Evolutionary conservation across 2,888 invertebrate genomes (phyloP), one percentile per base, ranked within the genome.

Genomic region (Drosophila suboccidentalis): DNA sequence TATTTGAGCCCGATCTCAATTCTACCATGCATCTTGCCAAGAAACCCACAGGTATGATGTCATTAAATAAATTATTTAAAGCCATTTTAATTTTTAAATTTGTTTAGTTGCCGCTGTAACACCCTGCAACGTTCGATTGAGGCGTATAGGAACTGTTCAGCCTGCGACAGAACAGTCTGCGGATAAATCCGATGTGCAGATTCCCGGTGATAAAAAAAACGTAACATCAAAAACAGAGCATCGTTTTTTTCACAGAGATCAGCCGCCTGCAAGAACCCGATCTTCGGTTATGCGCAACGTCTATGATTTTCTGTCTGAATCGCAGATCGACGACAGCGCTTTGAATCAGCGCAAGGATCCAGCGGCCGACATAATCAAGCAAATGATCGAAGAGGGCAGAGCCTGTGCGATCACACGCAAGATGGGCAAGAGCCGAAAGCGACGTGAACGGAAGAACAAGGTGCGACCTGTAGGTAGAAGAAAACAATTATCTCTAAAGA

Each of bases 361-460:
- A 1, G 81, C 88, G 1, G 89, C 88, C 2, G 92, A 92, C 69
- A 79, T 92, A 13, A 88, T 92, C 26, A 75, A 91, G 54, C 83
- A 87, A 62, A 72, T 92, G 66, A 93, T 94, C 73, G 93, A 93
- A 90, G 93, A 94, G 91, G 94, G 94, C 87, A 94, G 94, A 93
- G 92, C 93, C 62, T 87, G 93, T 84, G 93, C 93, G 54, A 93
- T 94, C 90, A 94, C 93, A 90, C 94, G 94, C 92, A 94, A 82
- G 11, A 74, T 70, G 0, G 91, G 92, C 2, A 84, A 78, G 55
- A 53, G 15, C 0, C 67, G 67, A 15, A 22, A 71, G 4, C 88
- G 89, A 38, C 49, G 65, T 0, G 34, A 47, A 0, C 61, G 10
- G 0, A 82, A 26, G 1, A 82, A 26, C 26, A 26, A 70, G 34